Evolutionary conservation across 2,888 invertebrate genomes (phyloP), one percentile per base, ranked within the genome.

Genomic region (Synergus japonicus): DNA sequence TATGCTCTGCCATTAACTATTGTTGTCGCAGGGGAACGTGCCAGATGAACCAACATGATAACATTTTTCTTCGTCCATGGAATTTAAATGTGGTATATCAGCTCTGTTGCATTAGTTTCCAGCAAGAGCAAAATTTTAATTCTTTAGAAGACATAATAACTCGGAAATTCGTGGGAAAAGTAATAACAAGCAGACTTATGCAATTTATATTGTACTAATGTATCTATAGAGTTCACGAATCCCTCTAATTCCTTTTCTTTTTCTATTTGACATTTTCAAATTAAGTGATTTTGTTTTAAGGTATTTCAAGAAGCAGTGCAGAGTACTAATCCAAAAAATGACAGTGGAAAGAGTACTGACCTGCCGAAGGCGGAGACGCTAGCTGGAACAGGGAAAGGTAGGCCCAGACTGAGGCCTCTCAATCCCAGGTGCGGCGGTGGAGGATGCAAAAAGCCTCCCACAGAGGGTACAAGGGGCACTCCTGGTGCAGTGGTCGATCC

Each of bases 301-400:
- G 29, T 3, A 29, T 3, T 29, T 29, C 29, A 3, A 29, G 29
- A 0, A 29, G 29, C 29, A 29, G 3, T 29, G 29, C 29, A 29
- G 29, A 29, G 3, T 29, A 29, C 29, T 29, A 54, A 73, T 54
- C 12, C 15, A 37, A 15, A 44, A 60, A 60, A 69, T 69, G 46
- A 22, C 63, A 63, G 44, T 37, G 5, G 67, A 41, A 49, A 29
- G 37, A 66, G 81, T 43, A 81, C 89, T 84, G 65, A 92, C 92
- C 92, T 91, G 86, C 91, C 91, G 46, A 92, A 92, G 79, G 91
- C 92, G 63, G 92, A 92, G 49, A 91, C 91, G 81, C 91, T 91
- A 54, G 91, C 88, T 10, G 91, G 89, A 60, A 92, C 92, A 46
- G 92, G 92, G 84, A 92, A 92, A 22, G 92, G 92, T 77, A 92